phyloP scores from a whole-genome alignment of 2,888 invertebrate genomes.

The Rotaria magnacalcarata region DNA sequence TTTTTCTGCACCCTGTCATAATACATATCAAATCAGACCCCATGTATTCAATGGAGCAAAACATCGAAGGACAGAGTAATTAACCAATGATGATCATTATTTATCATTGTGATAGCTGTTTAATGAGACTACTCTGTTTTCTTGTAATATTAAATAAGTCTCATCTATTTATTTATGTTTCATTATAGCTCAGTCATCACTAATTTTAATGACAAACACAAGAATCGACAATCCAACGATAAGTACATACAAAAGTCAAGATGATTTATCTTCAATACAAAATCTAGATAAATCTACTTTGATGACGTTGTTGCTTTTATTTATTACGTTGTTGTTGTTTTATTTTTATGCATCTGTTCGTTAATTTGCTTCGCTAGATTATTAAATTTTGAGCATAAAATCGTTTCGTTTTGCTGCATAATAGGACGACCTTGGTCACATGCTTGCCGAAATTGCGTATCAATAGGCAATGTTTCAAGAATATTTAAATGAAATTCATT shows the following conservation, averaged over 20 bases:
- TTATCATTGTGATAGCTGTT: no score
- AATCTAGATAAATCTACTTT: no score
- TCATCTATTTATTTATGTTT: no score
- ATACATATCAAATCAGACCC: not conserved
- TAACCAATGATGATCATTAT: not conserved
- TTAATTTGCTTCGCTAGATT: not conserved
- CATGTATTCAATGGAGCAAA: not conserved
- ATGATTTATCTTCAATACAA: not conserved
- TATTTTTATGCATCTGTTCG: not conserved
- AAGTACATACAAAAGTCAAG: no score
- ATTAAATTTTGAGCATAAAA: not conserved
- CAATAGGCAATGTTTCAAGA: conserved; percentile 56
- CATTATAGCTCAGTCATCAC: no score
- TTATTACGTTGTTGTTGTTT: not conserved
- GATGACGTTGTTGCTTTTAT: not conserved
- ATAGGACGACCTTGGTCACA: conserved; percentile 10
- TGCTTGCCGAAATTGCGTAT: not conserved
- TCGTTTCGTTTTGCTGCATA: not conserved
- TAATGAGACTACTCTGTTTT: no score
- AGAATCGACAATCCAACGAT: no score
- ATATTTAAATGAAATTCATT: conserved; percentile 60
- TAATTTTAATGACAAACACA: no score
- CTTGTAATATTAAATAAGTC: no score
- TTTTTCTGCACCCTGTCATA: not conserved
- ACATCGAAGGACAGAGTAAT: not conserved